Base-by-base conservation (phyloP, 2,888 invertebrate species). In the Rhamnusium bicolor region DNA sequence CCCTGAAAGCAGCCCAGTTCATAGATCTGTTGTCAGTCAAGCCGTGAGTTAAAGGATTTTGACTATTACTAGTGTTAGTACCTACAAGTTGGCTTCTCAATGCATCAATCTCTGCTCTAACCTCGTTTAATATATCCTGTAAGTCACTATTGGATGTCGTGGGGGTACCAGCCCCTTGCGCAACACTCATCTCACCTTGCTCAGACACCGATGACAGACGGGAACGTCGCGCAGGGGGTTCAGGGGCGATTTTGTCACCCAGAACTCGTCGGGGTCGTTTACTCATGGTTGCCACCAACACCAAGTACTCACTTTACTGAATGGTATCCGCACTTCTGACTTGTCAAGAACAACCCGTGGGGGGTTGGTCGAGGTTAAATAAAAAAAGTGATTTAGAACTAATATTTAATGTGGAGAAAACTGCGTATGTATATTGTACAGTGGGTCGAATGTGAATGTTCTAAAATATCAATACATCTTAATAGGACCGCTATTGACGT, bases 11-110 rank as follows among this genome's bases (percentile, higher is more conserved):
- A 14, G 16, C 29, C 58, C 58, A 58, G 16, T 58, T 58, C 14
- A 14, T 32, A 58, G 1, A 58, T 58, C 14, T 58, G 7, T 29
- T 27, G 4, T 58, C 58, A 29, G 16, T 7, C 16, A 16, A n/a
- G n/a, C 58, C 58, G 1, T 4, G 21, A 54, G 3, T 54, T 21
- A 21, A 21, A 54, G n/a, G n/a, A n/a, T n/a, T n/a, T n/a, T n/a
- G n/a, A n/a, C n/a, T n/a, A n/a, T 27, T 58, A 58, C 4, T 58
- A 16, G 7, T n/a, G 2, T 14, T 27, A 58, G 58, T 58, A 58
- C 58, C 29, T 58, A 58, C 58, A 58, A 58, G 58, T 29, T 58
- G 27, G 58, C 58, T 58, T 29, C 58, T 29, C 16, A 27, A 29
- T 16, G 27, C 27, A 1, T 27, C 29, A 29, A 58, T 58, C 58